Conservation (phyloP, 1,140 invertebrate species). For the Pseudomyrmex flavicornis region DNA sequence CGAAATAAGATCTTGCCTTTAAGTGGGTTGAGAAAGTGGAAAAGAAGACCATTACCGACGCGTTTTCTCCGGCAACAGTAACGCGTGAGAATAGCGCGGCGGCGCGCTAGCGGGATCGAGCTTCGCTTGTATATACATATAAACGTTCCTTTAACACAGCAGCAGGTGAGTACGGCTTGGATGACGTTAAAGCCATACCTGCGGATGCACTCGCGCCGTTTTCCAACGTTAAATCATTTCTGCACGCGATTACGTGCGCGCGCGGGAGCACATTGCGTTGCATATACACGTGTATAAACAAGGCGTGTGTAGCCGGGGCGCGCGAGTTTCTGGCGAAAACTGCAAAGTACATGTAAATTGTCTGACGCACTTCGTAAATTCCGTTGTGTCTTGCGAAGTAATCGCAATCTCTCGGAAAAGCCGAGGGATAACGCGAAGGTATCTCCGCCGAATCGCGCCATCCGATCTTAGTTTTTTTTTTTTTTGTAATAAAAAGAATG, state of each 20-base stretch:
- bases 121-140: not conserved
- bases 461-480: not conserved
- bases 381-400: slow-evolving; percentile 49
- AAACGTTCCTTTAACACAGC: not conserved
- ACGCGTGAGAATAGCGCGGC: slow-evolving; percentile 21
- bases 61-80: slow-evolving; percentile 20
- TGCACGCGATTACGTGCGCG: slow-evolving; percentile 30
- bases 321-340: slow-evolving; percentile 2
- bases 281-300: not conserved
- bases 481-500: slow-evolving; percentile 1
- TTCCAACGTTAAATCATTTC: slow-evolving; percentile 45
- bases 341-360: slow-evolving; percentile 58
- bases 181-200: slow-evolving; percentile 21
- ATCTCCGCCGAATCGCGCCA: slow-evolving; percentile 50
- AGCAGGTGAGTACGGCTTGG: slow-evolving; percentile 5
- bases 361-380: slow-evolving; percentile 54
- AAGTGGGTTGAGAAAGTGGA: slow-evolving; percentile 13
- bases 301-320: not conserved
- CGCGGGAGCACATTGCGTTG: not conserved
- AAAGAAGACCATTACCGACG: slow-evolving; percentile 30
- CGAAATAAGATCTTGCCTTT: slow-evolving; percentile 38
- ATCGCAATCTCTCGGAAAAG: slow-evolving; percentile 38
- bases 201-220: slow-evolving; percentile 49
- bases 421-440: slow-evolving; percentile 52
- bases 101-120: not conserved